Conservation (phyloP, 1,140 invertebrate genomes). For the fruit fly (Drosophila melanogaster) region DNA sequence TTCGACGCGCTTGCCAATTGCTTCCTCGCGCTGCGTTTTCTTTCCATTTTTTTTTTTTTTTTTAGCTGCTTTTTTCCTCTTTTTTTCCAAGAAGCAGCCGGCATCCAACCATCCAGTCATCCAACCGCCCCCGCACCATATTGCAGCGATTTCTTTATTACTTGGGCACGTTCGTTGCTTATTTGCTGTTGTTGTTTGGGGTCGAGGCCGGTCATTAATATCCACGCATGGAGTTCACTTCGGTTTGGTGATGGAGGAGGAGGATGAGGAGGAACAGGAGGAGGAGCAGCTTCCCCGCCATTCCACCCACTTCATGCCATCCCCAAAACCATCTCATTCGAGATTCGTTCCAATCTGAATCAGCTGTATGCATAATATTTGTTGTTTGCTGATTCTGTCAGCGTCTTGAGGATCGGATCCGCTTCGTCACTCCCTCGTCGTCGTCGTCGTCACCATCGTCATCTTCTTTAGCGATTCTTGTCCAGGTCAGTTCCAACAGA, state of each 20-base stretch:
- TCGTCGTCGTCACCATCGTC: constrained; percentile 8
- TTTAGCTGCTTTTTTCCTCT: constrained; percentile 1
- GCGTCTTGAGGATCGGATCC: constrained; percentile 63
- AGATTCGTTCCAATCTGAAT: constrained; percentile 61
- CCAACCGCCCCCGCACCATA: constrained; percentile 65
- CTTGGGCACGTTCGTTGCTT: constrained; percentile 74
- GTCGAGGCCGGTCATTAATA: constrained; percentile 84
- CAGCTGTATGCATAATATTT: constrained; percentile 79
- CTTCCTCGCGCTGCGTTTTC: constrained; percentile 37
- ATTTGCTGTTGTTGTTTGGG: constrained; percentile 46
- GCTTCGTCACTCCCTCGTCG: constrained; percentile 57
- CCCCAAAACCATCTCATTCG: constrained; percentile 15
- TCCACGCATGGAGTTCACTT: constrained; percentile 72
- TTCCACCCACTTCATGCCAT: constrained; percentile 10
- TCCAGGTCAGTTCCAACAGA: constrained; percentile 45
- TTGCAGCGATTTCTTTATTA: constrained; percentile 81
- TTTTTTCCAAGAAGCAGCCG: constrained; percentile 60
- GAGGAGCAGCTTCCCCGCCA: neutral
- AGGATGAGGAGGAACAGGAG: no score
- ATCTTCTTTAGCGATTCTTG: constrained; percentile 39
- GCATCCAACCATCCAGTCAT: constrained; percentile 23
- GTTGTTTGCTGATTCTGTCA: constrained; percentile 72
- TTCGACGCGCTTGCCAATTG: constrained; percentile 79
- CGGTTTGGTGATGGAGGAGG: neutral
- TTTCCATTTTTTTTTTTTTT: neutral